Evolutionary conservation across 2,888 invertebrate species (phyloP).

Genomic region (Dilophus febrilis): DNA sequence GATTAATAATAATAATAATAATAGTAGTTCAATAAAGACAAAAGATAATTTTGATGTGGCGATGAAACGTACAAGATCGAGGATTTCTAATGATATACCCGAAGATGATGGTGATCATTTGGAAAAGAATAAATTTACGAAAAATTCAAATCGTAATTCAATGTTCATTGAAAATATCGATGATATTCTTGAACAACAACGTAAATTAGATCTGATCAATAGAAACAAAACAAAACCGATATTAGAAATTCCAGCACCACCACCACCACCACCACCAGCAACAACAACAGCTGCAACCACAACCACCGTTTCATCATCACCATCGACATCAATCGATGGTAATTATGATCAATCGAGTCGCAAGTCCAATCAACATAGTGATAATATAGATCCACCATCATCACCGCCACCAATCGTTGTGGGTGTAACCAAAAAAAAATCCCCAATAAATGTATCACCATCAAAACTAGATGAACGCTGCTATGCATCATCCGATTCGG

Average conservation of each 20-base stretch:
- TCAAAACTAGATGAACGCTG: conserved; percentile 27
- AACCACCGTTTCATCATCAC: conserved; percentile 4
- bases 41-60: conserved; percentile 13
- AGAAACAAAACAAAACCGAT: neutral
- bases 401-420: neutral
- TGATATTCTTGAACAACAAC: conserved; percentile 12
- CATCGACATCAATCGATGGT: conserved; percentile 1
- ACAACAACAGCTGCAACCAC: too few relatives aligned
- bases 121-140: conserved; percentile 6
- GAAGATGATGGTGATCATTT: conserved; percentile 5
- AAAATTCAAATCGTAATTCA: conserved; percentile 21
- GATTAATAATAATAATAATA: conserved; percentile 11
- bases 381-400: conserved; percentile 2
- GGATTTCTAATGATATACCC: conserved; percentile 2
- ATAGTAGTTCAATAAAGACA: neutral
- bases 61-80: conserved; percentile 5
- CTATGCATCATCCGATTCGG: conserved; percentile 52
- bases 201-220: too few relatives aligned
- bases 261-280: too few relatives aligned
- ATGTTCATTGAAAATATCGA: conserved; percentile 28
- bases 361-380: conserved; percentile 3
- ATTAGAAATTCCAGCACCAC: conserved; percentile 1
- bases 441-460: conserved; percentile 12
- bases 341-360: conserved; percentile 7
- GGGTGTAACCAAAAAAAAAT: too few relatives aligned